Evolutionary conservation across 2,113 vertebrate species (phyloP), one percentile per base, ranked within the genome.

Genomic region (Vidua chalybeata): DNA sequence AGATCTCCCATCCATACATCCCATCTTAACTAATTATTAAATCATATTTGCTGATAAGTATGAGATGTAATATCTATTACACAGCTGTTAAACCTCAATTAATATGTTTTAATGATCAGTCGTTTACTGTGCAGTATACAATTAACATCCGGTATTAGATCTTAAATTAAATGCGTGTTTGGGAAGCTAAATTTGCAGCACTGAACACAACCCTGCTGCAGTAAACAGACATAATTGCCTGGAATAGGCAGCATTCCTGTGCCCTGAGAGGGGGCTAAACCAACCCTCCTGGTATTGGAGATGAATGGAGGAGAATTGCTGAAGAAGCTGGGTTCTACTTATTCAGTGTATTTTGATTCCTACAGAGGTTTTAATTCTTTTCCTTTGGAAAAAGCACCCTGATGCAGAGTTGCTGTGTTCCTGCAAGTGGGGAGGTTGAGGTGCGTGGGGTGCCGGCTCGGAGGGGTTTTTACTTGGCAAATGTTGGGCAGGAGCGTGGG

Each of bases 41-140:
- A 95, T 97, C 95, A 90, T 95, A 97, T 89, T 82, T 92, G 77
- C 87, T 97, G 97, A 90, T 95, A 95, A 94, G 89, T 93, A 71
- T 54, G 87, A 93, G 96, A 94, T 94, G 94, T 95, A 94, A 80
- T 95, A 91, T 96, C 95, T 96, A 94, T 96, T 96, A 95, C 92
- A 94, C 91, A 95, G 94, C 92, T 97, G 97, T 94, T 96, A 95
- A 96, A 93, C 94, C 62, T 90, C 95, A 96, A 95, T 96, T 97
- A 97, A 94, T 96, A 95, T 66, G 91, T 96, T 96, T 96, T 96
- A 96, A 97, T 93, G 95, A 96, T 95, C 90, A 93, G 85, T 88
- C 85, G 5, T 96, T 97, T 93, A 88, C 93, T 84, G 85, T 89
- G 96, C 93, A 87, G 64, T 96, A 96, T 84, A 96, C 95, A 97